phyloP scores from a whole-genome alignment of 2,113 vertebrate species.

The Formicarius rufipectus region DNA sequence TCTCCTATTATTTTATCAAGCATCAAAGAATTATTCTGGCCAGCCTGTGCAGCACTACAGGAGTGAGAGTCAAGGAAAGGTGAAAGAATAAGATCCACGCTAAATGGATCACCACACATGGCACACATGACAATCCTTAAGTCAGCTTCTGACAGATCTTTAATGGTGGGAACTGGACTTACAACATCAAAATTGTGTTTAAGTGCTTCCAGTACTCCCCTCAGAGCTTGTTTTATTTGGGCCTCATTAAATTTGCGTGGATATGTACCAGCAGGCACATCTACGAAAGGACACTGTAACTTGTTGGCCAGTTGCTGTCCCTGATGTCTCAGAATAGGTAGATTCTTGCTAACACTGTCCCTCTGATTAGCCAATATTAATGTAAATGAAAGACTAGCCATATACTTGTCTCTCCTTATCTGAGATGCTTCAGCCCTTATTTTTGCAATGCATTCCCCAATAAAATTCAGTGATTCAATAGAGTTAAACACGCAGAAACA shows the following conservation, averaged over 20 bases:
- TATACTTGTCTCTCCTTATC: slow-evolving; percentile 89
- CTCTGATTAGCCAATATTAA: slow-evolving; percentile 96
- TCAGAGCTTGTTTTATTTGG: slow-evolving; percentile 94
- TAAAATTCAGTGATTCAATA: slow-evolving; percentile 94
- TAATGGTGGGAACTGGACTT: slow-evolving; percentile 90
- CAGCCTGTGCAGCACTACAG: slow-evolving; percentile 93
- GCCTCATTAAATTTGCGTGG: slow-evolving; percentile 96
- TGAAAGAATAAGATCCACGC: slow-evolving; percentile 97
- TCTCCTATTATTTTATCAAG: slow-evolving; percentile 98
- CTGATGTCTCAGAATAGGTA: slow-evolving; percentile 95
- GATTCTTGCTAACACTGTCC: slow-evolving; percentile 90
- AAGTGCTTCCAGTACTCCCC: slow-evolving; percentile 90
- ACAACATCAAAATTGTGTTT: slow-evolving; percentile 94
- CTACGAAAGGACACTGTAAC: slow-evolving; percentile 96
- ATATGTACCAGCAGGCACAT: slow-evolving; percentile 89
- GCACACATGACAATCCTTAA: slow-evolving; percentile 97
- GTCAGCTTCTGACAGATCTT: slow-evolving; percentile 95
- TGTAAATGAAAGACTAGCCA: slow-evolving; percentile 90
- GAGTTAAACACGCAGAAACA: slow-evolving; percentile 98
- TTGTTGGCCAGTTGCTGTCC: slow-evolving; percentile 98
- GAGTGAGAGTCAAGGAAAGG: slow-evolving; percentile 96
- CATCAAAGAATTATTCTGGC: slow-evolving; percentile 93
- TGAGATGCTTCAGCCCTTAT: slow-evolving; percentile 91
- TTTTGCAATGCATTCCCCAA: slow-evolving; percentile 93
- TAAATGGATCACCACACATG: slow-evolving; percentile 98